Evolutionary conservation across 2,113 vertebrate genomes (phyloP), one percentile per base, ranked within the genome.

Genomic region (Trematocara stigmaticum): DNA sequence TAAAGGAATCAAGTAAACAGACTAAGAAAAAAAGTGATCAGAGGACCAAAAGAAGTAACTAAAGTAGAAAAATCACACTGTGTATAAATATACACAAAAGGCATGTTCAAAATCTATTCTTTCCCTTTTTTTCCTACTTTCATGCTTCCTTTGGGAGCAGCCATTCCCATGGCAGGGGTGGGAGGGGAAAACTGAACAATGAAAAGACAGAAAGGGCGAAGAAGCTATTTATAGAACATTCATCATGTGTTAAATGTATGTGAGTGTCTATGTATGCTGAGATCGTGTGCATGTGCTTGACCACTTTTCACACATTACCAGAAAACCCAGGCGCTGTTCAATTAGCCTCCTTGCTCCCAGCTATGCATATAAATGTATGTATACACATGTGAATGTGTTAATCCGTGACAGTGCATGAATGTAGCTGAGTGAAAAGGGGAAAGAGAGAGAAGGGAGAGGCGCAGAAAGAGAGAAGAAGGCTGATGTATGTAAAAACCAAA

Each of bases 331-430:
- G 49, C 88, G 69, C 85, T 40, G 47, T 79, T 90, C 83, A 93
- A 93, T 92, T 93, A 94, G 89, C 90, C 87, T 86, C 13, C 38
- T 42, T 89, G 84, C 64, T 87, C 55, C 79, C 47, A 79, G 83
- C 85, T 51, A 38, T 38, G 42, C 80, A 66, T 49, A 71, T 42
- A 40, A 78, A 16, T 52, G 20, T 40, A n/a, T 52, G 49, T 53
- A 12, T 38, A 20, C 74, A 7, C 52, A 8, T 80, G 7, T 47
- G 38, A 47, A 35, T 83, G 8, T 78, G 79, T 57, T 40, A 10
- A 49, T 26, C 18, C 29, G 3, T 52, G 40, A 51, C 78, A 76
- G 26, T 20, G 31, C 6, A 52, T 61, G 51, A 56, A 52, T 81
- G 80, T 51, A 38, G 47, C 23, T 52, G 40, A 80, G 81, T 78